Evolutionary conservation across 2,888 invertebrate species (phyloP).

Genomic region (Biston stratarius): DNA sequence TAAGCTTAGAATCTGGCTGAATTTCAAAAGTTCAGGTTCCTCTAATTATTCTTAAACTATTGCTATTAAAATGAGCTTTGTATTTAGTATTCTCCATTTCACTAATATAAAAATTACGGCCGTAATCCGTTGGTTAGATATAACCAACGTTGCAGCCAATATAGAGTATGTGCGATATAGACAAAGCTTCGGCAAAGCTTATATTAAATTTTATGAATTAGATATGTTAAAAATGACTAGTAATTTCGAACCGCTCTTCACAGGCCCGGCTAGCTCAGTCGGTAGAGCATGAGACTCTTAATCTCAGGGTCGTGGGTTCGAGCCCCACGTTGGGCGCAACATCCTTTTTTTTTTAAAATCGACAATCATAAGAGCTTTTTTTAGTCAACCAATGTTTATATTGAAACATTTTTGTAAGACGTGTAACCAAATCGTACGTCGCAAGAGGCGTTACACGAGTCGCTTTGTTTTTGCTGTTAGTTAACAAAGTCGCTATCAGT

Average conservation of each 20-base stretch:
- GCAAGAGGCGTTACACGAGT: neutral
- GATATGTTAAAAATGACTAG: neutral
- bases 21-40: no score
- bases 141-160: no score
- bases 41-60: no score
- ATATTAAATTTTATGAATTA: neutral
- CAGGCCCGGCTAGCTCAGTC: constrained; percentile 81
- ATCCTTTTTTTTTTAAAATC: neutral
- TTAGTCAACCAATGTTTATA: neutral
- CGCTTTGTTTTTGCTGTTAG: neutral
- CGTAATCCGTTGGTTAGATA: no score
- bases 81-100: no score
- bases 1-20: no score
- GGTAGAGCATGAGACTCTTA: constrained; percentile 87
- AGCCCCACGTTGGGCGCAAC: constrained; percentile 85
- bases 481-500: constrained; percentile 7
- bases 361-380: neutral
- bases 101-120: no score
- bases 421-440: no score
- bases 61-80: no score
- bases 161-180: no score
- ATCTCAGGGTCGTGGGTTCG: constrained; percentile 88
- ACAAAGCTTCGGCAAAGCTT: no score
- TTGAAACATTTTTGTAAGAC: no score
- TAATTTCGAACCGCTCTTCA: neutral